Base-by-base conservation (phyloP, 1,140 invertebrate species). In the Augochlora pura region DNA sequence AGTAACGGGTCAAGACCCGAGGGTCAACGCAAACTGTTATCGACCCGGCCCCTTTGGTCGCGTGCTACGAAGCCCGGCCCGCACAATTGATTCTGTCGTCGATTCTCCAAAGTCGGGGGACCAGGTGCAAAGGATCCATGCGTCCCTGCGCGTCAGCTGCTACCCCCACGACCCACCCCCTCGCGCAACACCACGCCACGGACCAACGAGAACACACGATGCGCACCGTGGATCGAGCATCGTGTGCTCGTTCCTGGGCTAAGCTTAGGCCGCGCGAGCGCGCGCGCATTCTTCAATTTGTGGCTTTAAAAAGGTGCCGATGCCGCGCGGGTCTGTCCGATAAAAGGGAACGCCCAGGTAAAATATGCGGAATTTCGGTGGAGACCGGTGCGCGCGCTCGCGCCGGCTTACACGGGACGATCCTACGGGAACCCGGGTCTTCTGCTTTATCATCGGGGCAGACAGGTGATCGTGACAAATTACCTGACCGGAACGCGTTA, bases 61-160 rank as follows among this genome's bases (percentile, higher is more conserved):
- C 84, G 84, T 85, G 84, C 83, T 60, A 65, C 46, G 46, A 32
- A 9, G 21, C 21, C 76, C 42, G 60, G 7, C 54, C n/a, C n/a
- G n/a, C 54, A 77, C 83, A 84, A 85, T 86, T 85, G 83, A 82
- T 86, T 84, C 75, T 68, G 72, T 82, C 80, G 67, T 86, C 80
- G 73, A 86, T 86, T 85, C 77, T 64, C 75, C 54, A 82, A 66
- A 79, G 80, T 60, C 65, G 60, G 67, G 23, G 25, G 80, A 85
- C 85, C 85, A 86, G 85, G 85, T 86, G 83, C 68, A 83, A 16
- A 25, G 49, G 49, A 82, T 81, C 75, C 63, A 69, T 85, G 77
- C 71, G 80, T 79, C 66, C 57, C 69, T 79, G 63, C 39, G 63
- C 73, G 84, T 85, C 85, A 85, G 85, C 85, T 86, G 84, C 84